Percentiles rank a stretch among this genome's conserved stretches.
phyloP scores from a whole-genome alignment of 2,113 vertebrate species.

The Mobula hypostoma region DNA sequence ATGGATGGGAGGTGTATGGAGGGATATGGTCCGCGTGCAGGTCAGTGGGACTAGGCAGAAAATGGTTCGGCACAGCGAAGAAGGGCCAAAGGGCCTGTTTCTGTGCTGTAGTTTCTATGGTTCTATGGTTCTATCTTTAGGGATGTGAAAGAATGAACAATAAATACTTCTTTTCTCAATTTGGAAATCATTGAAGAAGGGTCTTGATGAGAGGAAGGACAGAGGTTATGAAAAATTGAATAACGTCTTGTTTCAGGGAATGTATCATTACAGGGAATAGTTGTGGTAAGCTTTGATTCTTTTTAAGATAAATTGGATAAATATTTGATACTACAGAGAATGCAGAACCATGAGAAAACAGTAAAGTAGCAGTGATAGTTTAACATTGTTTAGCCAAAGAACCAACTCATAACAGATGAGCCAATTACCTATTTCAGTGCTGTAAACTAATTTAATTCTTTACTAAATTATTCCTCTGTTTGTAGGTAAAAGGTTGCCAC shows the following conservation, averaged over 20 bases:
- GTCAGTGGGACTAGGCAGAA: no score
- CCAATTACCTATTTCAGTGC: neutral
- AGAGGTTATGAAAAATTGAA: neutral
- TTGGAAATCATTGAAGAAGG: neutral
- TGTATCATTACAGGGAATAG: neutral
- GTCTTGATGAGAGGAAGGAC: neutral
- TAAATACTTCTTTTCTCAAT: neutral
- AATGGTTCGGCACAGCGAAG: no score
- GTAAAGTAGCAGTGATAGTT: neutral
- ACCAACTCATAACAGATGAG: neutral
- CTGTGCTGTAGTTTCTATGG: no score
- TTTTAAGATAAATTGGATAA: neutral
- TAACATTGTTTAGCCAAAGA: neutral
- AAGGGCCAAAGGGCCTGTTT: no score
- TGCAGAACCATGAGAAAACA: neutral
- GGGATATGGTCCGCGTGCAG: no score
- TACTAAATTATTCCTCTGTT: neutral
- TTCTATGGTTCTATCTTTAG: neutral
- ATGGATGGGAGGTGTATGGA: no score
- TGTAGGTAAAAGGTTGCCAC: neutral
- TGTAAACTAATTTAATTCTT: neutral
- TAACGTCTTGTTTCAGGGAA: neutral
- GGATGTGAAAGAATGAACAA: neutral
- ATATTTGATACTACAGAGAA: neutral
- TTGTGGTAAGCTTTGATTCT: neutral